Evolutionary conservation across 1,140 invertebrate species (phyloP), one percentile per base, ranked within the genome.

Genomic region (Camponotus vicinus): DNA sequence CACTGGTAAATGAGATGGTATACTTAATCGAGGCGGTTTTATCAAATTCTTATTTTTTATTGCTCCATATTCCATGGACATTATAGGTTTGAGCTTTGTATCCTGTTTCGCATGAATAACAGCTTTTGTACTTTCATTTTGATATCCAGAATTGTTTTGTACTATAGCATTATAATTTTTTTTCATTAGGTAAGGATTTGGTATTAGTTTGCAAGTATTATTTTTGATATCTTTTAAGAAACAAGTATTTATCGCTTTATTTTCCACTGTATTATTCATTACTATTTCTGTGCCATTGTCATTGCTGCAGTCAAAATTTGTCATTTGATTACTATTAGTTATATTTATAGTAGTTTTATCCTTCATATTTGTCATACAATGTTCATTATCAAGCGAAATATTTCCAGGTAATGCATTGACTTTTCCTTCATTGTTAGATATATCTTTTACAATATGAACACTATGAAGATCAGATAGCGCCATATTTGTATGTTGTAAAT

Each of bases 401-500:
- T 67, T 88, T 34, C 64, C 85, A 9, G 73, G 9, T 59, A 88
- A 13, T 55, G 67, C 15, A 52, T 80, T 89, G 40, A 61, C 61
- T 11, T 85, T 86, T 18, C 57, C 57, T 42, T 77, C 67, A 55
- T 63, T 83, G 7, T 11, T 40, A 3, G 71, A 67, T 34, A 84
- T 64, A 69, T 88, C 86, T 71, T 90, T 91, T 18, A 77, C 49
- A 52, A 3, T 52, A 4, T 34, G 90, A 8, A 84, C 52, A 63
- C 63, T 18, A 52, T 52, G 80, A 7, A 94, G 40, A 85, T 93
- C 92, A 5, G 92, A 89, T 92, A 92, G 93, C 2, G 91, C 89
- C 88, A 94, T 92, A 0, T 94, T 78, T 80, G 94, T 90, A 21
- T 94, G 75, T 37, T 94, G 93, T 0, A 93, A 93, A 61, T 92